phyloP scores from a whole-genome alignment of 2,888 invertebrate genomes.

The Hydraecia micacea region DNA sequence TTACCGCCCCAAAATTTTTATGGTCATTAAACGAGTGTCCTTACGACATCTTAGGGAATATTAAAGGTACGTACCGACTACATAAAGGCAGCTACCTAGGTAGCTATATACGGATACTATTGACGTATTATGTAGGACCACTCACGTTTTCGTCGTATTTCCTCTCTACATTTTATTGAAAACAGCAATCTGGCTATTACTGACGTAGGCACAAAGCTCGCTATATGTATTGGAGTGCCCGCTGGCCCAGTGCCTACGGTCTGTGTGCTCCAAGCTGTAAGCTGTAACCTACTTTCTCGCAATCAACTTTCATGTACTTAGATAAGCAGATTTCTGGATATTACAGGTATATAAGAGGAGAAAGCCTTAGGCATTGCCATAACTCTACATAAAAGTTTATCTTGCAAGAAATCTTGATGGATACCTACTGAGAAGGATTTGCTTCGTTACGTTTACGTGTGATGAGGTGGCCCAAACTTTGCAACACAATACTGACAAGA shows the following conservation, averaged over 20 bases:
- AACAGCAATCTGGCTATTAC: neutral
- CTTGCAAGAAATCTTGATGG: neutral
- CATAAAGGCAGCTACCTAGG: too few species aligned
- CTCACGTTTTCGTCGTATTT: neutral
- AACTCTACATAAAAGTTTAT: neutral
- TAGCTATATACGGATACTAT: neutral
- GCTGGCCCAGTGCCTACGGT: constrained; percentile 47
- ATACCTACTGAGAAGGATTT: neutral
- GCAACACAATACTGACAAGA: neutral
- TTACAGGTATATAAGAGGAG: neutral
- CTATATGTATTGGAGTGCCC: constrained; percentile 35
- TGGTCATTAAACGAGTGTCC: constrained; percentile 17
- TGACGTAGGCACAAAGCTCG: constrained; percentile 13
- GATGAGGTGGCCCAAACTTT: neutral
- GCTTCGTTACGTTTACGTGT: neutral
- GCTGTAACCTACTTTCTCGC: constrained; percentile 47
- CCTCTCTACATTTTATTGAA: constrained; percentile 25
- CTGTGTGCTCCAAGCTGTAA: constrained; percentile 1
- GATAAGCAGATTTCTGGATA: constrained; percentile 22
- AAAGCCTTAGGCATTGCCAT: neutral
- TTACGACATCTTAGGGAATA: constrained; percentile 5
- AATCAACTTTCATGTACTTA: constrained; percentile 21
- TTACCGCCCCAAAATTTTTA: constrained; percentile 20
- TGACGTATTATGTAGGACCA: constrained; percentile 3
- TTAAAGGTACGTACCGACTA: neutral